phyloP scores from a whole-genome alignment of 2,797 vertebrate genomes.

The Perdix hodgsoniae region DNA sequence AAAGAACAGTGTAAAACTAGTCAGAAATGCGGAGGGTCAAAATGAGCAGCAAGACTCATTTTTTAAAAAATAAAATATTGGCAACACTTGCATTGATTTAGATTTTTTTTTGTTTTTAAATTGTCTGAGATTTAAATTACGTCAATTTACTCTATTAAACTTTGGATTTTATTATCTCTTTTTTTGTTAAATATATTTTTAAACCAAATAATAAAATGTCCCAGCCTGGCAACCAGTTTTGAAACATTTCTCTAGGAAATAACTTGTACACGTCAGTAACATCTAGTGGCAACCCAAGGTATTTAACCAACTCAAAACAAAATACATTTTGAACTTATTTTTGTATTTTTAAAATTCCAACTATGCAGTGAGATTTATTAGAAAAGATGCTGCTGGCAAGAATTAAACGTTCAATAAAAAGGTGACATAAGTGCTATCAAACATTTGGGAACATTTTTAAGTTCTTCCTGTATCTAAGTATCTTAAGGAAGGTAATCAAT shows the following conservation, averaged over 20 bases:
- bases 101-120: not conserved
- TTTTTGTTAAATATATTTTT: not conserved
- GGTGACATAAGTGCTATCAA: not conserved
- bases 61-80: not conserved
- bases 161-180: not conserved
- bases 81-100: not conserved
- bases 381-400: not conserved
- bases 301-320: not conserved
- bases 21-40: not conserved
- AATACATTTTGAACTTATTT: not conserved
- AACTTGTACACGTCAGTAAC: not conserved
- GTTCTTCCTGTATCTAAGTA: not conserved
- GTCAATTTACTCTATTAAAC: not conserved
- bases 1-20: not conserved
- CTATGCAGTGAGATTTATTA: not conserved
- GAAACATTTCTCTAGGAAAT: not conserved
- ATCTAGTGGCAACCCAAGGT: not conserved
- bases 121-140: not conserved
- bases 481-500: not conserved
- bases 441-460: not conserved
- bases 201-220: not conserved
- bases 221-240: not conserved
- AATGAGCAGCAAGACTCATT: not conserved
- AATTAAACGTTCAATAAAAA: not conserved
- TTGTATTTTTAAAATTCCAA: not conserved